Base-by-base conservation (phyloP, 2,113 vertebrate species). In the Alligator mississippiensis region DNA sequence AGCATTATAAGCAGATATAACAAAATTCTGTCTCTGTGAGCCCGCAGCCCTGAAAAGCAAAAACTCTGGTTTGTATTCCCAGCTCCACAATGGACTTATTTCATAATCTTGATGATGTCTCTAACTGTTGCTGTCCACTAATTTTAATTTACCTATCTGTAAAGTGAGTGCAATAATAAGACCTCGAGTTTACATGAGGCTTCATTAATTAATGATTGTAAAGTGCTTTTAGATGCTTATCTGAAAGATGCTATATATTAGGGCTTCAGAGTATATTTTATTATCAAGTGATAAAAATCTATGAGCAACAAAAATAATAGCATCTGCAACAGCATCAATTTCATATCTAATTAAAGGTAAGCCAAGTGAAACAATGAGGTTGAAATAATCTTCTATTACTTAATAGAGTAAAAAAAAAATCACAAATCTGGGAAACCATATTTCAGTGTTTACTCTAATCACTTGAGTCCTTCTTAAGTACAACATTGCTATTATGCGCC, bases 111-210 rank as follows among this genome's bases (percentile, higher is more conserved):
- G 47, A 76, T 38, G 25, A 14, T 28, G 12, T 55, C 47, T 5
- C 74, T 76, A 34, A 79, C 58, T 30, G 58, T 79, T 14, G 60
- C 21, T 61, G 13, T 38, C 34, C 10, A 78, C 34, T 78, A 24
- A 78, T 60, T 60, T 61, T 30, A 30, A 68, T 19, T 68, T 59
- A 59, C n/a, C 28, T 58, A 58, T 77, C 27, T n/a, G 7, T 77
- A 59, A 77, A 30, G 28, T 59, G 57, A 77, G 58, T 9, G 27
- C 38, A 34, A 38, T 61, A 61, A 75, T 4, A 2, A 19, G 15
- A 88, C 63, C 5, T 15, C 74, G 30, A 47, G 54, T 25, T 30
- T 3, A 74, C 0, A 0, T 80, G 59, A 80, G 10, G 4, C 1
- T 1, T 55, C 34, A 62, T n/a, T 72, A 77, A 77, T 80, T 64